Base-by-base conservation (phyloP, 2,888 invertebrate species). In the Bedellia somnulentella region DNA sequence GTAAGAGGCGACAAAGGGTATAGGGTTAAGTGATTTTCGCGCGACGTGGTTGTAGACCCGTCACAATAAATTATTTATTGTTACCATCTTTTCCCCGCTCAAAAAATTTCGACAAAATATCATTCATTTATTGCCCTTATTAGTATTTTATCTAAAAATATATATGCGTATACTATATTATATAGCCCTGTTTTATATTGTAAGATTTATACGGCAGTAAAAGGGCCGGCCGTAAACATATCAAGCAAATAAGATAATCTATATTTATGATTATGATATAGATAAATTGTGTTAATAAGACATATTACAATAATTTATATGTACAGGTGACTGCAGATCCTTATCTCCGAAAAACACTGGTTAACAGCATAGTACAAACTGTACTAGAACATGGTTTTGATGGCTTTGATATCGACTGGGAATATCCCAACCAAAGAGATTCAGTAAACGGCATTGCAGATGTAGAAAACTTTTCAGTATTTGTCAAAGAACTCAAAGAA, bases 331-430 rank as follows among this genome's bases (percentile, higher is more conserved):
- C 76, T 15, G 59, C 60, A 6, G 57, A 54, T 26, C 44, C 77
- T 2, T 31, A 34, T 0, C 38, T 58, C 2, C 70, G 83, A n/a
- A 47, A 57, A 1, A 57, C 47, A 25, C 85, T 88, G 42, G 76
- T 85, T 12, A 44, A 66, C 3, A 82, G 79, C 31, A 78, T 79
- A 1, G 45, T 82, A 0, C 43, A 54, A 0, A 80, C 85, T 45
- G 41, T 86, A 1, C 45, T 57, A 22, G 59, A 62, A 3, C 61
- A 85, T 42, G 68, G 68, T 1, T 88, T 88, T 37, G 84, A 88
- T 43, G 87, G 87, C 2, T 59, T 87, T 1, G 87, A 88, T 44
- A 27, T 87, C 1, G 86, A 87, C 47, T 88, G 87, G 87, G 85
- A 86, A 43, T 86, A 85, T 40, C 86, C 86, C 0, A 78, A 64